Evolutionary conservation across 2,797 vertebrate species (phyloP).

Genomic region (Danio jaintianensis): DNA sequence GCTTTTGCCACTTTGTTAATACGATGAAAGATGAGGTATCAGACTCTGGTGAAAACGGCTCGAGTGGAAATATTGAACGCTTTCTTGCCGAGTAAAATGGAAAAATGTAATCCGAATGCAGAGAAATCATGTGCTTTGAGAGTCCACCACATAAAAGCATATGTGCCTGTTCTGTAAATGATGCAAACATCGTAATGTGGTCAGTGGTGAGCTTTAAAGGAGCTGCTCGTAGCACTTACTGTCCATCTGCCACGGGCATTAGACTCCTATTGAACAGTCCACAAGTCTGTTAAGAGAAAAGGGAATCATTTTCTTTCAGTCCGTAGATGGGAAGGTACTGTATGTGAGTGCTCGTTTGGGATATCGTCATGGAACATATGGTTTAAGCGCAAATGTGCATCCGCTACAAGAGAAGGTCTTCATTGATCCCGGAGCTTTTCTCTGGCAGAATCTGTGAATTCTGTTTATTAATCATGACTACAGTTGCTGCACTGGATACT

Average conservation of each 20-base stretch:
- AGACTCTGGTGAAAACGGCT: neutral
- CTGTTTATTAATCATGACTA: constrained; percentile 70
- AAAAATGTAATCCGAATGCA: constrained; percentile 50
- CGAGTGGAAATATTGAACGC: constrained; percentile 31
- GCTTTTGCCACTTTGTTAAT: constrained; percentile 35
- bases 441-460: constrained; percentile 60
- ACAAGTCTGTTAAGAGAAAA: constrained; percentile 46
- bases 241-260: constrained; percentile 56
- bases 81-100: constrained; percentile 36
- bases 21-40: constrained; percentile 23
- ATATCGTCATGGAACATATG: constrained; percentile 52
- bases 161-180: constrained; percentile 52
- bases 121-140: constrained; percentile 47
- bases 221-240: constrained; percentile 54
- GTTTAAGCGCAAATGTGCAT: constrained; percentile 71
- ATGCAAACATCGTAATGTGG: constrained; percentile 55
- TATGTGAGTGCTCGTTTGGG: constrained; percentile 28
- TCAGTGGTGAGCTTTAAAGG: constrained; percentile 56
- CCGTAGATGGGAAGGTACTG: constrained; percentile 26
- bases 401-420: constrained; percentile 58
- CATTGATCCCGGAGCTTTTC: constrained; percentile 52
- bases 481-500: constrained; percentile 68
- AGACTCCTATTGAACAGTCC: constrained; percentile 43
- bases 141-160: constrained; percentile 53
- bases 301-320: constrained; percentile 42